These are phyloP conservation scores for Equus przewalskii DNA, from an alignment of 2,113 vertebrate species.

Conservation along the genomic window DNA sequence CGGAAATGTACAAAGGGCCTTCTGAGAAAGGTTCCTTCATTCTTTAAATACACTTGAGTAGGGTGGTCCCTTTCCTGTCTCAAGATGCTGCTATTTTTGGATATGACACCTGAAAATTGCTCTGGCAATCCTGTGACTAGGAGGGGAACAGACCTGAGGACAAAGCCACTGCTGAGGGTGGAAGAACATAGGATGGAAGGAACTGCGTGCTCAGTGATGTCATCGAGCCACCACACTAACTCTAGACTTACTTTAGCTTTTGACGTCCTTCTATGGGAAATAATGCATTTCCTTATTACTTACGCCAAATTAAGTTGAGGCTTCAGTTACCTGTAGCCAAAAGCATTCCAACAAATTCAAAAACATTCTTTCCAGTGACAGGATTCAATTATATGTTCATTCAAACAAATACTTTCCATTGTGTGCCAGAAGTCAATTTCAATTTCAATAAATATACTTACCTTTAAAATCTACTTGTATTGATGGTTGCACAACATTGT, in stretches of 20 bases:
- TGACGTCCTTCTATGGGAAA: not conserved
- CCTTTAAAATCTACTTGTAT: conserved; percentile 1
- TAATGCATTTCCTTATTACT: not conserved
- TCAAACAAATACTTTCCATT: not conserved
- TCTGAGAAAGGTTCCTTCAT: not conserved
- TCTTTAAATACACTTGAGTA: not conserved
- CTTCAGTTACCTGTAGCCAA: not conserved
- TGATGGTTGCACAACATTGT: not conserved
- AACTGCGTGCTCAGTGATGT: not conserved
- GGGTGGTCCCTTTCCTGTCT: not conserved
- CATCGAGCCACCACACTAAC: not conserved
- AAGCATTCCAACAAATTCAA: conserved; percentile 1
- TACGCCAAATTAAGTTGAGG: not conserved
- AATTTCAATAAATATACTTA: not conserved
- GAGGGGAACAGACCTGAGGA: not conserved
- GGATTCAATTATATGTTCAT: not conserved
- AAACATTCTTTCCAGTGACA: not conserved
- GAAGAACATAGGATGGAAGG: too few species aligned
- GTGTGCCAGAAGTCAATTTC: not conserved
- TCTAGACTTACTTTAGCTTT: not conserved
- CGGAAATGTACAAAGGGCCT: not conserved
- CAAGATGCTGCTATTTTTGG: not conserved
- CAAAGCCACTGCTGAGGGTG: not conserved
- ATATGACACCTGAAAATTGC: not conserved
- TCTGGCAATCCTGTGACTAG: not conserved